Percentiles rank a stretch among this genome's conserved stretches.
phyloP scores from a whole-genome alignment of 2,113 vertebrate species.

The human (Homo sapiens) region GRCh38 chr1:60089001-60089500 shows the following conservation, averaged over 20 bases:
- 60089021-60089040: conserved; percentile 49
- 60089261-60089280: conserved; percentile 53
- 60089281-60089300: conserved; percentile 30
- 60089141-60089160: conserved; percentile 65
- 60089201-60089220: conserved; percentile 54
- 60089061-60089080: conserved; percentile 73
- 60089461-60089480: neutral
- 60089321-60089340: conserved; percentile 26
- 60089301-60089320: neutral
- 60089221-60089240: conserved; percentile 39
- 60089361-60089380: conserved; percentile 38
- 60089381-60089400: neutral
- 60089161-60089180: conserved; percentile 34
- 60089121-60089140: conserved; percentile 51
- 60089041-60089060: conserved; percentile 66
- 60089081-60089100: conserved; percentile 74
- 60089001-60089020: conserved; percentile 44
- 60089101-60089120: conserved; percentile 68
- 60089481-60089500: neutral
- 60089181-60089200: conserved; percentile 62
- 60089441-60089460: neutral
- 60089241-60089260: conserved; percentile 60
- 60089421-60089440: neutral
- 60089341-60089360: conserved; percentile 51
- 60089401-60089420: neutral